Percentiles rank a stretch among this genome's conserved stretches.
Evolutionary conservation across 2,113 vertebrate genomes (phyloP).

Genomic region (Psilopogon haemacephalus): DNA sequence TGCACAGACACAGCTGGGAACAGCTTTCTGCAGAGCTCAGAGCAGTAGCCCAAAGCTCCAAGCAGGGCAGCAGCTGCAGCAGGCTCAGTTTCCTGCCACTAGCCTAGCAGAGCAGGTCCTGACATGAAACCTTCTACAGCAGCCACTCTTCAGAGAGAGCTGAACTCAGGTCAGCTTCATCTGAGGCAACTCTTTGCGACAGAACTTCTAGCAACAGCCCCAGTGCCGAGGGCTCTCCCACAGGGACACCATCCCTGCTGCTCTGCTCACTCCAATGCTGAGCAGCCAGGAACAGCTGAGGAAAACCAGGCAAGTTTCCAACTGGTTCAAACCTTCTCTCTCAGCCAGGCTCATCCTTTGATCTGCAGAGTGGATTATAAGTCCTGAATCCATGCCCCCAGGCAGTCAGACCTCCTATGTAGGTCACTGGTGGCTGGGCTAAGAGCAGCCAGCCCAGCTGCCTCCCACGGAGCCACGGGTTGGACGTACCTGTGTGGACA

Average conservation of each 20-base stretch:
- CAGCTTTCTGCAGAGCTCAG: neutral
- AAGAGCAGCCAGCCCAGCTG: neutral
- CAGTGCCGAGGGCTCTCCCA: neutral
- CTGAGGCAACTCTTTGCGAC: neutral
- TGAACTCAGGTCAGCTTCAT: neutral
- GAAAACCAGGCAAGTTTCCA: neutral
- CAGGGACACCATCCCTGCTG: neutral
- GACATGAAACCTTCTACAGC: neutral
- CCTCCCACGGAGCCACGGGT: accelerated
- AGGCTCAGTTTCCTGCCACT: neutral
- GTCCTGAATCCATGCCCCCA: neutral
- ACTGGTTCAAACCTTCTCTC: neutral
- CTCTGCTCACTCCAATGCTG: neutral
- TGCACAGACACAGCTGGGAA: neutral
- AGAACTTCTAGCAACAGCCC: neutral
- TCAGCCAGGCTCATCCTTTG: neutral
- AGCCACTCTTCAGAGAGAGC: neutral
- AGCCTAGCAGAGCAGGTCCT: neutral
- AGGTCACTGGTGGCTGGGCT: neutral
- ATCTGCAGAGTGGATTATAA: neutral
- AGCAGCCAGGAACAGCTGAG: neutral
- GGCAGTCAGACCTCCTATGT: neutral
- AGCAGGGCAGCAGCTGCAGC: neutral
- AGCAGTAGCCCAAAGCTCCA: neutral
- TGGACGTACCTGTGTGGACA: constrained; percentile 88